Percentiles rank a stretch among this genome's conserved stretches.
Conservation (phyloP, 2,888 invertebrate species). For the Ichneumon xanthorius region DNA sequence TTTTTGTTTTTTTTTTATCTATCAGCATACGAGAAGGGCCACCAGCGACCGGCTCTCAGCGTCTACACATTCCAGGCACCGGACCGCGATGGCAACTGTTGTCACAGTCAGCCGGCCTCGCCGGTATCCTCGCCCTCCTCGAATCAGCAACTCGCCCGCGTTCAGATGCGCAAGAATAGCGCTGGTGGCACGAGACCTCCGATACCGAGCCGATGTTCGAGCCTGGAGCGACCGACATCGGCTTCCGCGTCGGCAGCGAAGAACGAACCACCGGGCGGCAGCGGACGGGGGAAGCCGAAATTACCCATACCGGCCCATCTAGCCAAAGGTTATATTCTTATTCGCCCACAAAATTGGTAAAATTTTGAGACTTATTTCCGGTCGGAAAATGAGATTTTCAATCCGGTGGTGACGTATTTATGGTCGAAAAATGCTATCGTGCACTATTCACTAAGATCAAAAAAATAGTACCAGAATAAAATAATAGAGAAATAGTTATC, state of each 20-base stretch:
- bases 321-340: conserved; percentile 86
- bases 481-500: no score
- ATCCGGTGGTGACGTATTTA: no score
- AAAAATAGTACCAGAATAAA: no score
- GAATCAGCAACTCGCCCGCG: conserved; percentile 78
- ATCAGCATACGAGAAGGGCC: conserved; percentile 93
- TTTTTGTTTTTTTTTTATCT: conserved; percentile 46
- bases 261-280: conserved; percentile 77
- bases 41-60: conserved; percentile 93
- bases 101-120: conserved; percentile 85
- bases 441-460: no score
- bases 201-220: conserved; percentile 89
- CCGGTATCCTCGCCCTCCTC: conserved; percentile 83
- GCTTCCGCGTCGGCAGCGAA: conserved; percentile 86
- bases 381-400: no score
- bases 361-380: no score
- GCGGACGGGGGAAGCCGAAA: conserved; percentile 81
- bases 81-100: conserved; percentile 84
- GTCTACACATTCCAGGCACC: conserved; percentile 95
- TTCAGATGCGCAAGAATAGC: conserved; percentile 82
- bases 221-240: conserved; percentile 90
- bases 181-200: conserved; percentile 80
- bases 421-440: no score
- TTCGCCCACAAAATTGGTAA: background rate
- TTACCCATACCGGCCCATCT: conserved; percentile 90